Conservation (phyloP, 1,140 invertebrate species). For the Trypoxylus dichotomus region DNA sequence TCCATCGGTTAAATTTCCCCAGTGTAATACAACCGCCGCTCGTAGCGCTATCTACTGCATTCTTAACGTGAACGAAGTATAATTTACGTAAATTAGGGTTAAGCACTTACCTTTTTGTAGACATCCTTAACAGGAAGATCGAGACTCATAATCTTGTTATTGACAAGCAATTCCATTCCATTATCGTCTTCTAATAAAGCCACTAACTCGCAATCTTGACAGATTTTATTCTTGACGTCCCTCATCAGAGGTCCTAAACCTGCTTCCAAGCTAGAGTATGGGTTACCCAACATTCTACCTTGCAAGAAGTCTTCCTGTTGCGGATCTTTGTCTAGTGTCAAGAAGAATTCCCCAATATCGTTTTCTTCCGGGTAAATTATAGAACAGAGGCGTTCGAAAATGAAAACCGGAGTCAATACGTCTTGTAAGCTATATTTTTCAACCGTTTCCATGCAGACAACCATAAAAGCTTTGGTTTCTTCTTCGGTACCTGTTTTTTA, state of each 20-base stretch:
- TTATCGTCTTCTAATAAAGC: constrained; percentile 96
- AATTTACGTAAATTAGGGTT: no score
- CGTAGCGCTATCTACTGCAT: no score
- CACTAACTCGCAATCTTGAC: constrained; percentile 95
- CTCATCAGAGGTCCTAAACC: constrained; percentile 96
- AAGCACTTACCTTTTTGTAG: constrained; percentile 73
- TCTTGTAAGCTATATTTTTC: constrained; percentile 91
- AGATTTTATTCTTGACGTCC: constrained; percentile 98
- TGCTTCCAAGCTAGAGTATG: constrained; percentile 90
- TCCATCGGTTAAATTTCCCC: no score
- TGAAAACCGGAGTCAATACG: constrained; percentile 94
- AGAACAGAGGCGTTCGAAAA: constrained; percentile 95
- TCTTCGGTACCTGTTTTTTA: constrained; percentile 76
- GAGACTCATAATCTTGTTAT: constrained; percentile 97
- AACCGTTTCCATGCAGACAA: constrained; percentile 94
- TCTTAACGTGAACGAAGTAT: not conserved
- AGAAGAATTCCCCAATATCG: constrained; percentile 94
- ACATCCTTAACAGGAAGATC: constrained; percentile 95
- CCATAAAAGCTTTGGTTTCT: constrained; percentile 96
- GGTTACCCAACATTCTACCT: constrained; percentile 95
- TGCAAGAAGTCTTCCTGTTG: constrained; percentile 98
- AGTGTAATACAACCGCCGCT: no score
- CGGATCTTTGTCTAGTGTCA: constrained; percentile 96
- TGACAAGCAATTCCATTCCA: constrained; percentile 98
- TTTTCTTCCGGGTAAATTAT: constrained; percentile 98